phyloP scores from a whole-genome alignment of 2,888 invertebrate genomes.

The Punctoribates punctum region DNA sequence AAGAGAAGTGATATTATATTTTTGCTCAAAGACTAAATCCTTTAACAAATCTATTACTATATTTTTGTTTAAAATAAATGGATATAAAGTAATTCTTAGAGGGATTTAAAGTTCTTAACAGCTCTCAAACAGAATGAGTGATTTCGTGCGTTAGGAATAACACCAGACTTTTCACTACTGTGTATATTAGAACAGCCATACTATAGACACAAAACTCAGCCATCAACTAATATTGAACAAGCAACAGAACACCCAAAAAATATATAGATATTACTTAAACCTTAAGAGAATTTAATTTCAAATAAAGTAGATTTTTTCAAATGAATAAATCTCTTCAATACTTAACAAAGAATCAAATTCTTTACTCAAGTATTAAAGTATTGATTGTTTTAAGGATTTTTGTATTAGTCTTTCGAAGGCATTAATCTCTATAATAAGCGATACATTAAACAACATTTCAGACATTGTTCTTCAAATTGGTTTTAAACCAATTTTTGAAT shows the following conservation, averaged over 20 bases:
- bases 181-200: not conserved
- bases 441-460: not conserved
- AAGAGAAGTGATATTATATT: slow-evolving; percentile 26
- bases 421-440: slow-evolving; percentile 3
- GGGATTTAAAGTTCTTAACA: slow-evolving; percentile 37
- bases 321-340: not conserved
- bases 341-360: not conserved
- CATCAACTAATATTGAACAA: not conserved
- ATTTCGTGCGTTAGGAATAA: slow-evolving; percentile 8
- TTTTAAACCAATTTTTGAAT: not conserved
- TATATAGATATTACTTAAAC: not conserved
- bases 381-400: slow-evolving; percentile 3
- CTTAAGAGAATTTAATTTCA: slow-evolving; percentile 5
- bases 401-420: not conserved
- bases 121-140: slow-evolving; percentile 35
- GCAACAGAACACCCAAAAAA: too few species aligned
- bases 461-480: not conserved
- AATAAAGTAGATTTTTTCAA: slow-evolving; percentile 32
- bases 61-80: slow-evolving; percentile 34
- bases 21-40: not conserved
- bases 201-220: not conserved
- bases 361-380: slow-evolving; percentile 2
- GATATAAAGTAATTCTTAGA: slow-evolving; percentile 35
- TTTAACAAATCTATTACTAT: slow-evolving; percentile 34
- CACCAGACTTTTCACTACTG: not conserved